Percentiles rank a stretch among this genome's conserved stretches.
Evolutionary conservation across 2,888 invertebrate genomes (phyloP).

Genomic region (Lycophotia porphyrea): DNA sequence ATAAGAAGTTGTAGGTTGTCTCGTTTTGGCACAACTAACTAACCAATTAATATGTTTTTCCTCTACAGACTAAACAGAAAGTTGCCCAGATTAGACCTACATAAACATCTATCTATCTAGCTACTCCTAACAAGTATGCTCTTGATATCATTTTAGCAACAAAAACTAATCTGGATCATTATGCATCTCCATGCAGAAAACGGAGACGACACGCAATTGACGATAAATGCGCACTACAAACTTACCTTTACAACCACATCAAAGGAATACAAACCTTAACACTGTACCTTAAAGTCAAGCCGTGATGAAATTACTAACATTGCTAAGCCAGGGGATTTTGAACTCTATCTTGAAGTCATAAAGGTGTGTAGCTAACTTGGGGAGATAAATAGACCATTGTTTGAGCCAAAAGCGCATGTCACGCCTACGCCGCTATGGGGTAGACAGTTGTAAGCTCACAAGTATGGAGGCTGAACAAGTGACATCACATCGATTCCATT

Average conservation of each 20-base stretch:
- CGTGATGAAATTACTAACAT: not conserved
- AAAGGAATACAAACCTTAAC: slow-evolving; percentile 21
- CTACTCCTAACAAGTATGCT: slow-evolving; percentile 11
- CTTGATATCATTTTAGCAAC: slow-evolving; percentile 33
- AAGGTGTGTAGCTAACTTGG: not conserved
- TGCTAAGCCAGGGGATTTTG: slow-evolving; percentile 14
- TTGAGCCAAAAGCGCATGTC: slow-evolving; percentile 47
- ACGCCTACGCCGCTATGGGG: slow-evolving; percentile 72
- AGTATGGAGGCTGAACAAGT: slow-evolving; percentile 66
- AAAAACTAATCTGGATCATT: slow-evolving; percentile 58
- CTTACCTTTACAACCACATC: not conserved
- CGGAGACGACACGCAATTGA: slow-evolving; percentile 56
- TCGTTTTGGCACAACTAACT: not conserved
- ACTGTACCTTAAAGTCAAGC: not conserved
- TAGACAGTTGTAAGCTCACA: slow-evolving; percentile 69
- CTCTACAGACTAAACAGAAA: slow-evolving; percentile 6
- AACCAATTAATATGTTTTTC: slow-evolving; percentile 1
- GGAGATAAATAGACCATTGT: slow-evolving; percentile 36
- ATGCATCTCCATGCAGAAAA: slow-evolving; percentile 64
- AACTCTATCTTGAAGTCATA: not conserved
- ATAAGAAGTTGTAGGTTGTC: not conserved
- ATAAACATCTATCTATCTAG: not conserved
- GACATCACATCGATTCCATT: slow-evolving; percentile 77
- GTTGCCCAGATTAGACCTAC: not conserved
- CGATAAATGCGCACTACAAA: slow-evolving; percentile 43